Percentiles rank a stretch among this genome's conserved stretches.
phyloP scores from a whole-genome alignment of 2,113 vertebrate species.

The Nothocercus nigrocapillus region DNA sequence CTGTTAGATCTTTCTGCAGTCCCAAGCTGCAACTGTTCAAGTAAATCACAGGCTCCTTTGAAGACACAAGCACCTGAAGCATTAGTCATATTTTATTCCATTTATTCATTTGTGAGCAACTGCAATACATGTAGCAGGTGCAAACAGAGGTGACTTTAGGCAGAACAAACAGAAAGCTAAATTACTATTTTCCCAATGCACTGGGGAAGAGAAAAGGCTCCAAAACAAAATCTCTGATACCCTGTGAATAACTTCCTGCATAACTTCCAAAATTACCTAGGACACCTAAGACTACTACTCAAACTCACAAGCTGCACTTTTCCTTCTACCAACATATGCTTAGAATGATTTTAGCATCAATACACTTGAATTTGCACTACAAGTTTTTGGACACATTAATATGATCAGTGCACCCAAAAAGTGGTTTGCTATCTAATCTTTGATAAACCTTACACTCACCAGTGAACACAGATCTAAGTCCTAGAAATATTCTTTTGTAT shows the following conservation, averaged over 20 bases:
- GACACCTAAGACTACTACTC: slow-evolving; percentile 53
- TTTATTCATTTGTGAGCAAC: not conserved
- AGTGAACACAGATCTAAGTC: slow-evolving; percentile 18
- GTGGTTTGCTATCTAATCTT: not conserved
- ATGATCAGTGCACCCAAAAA: not conserved
- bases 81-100: not conserved
- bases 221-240: not conserved
- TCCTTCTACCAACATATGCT: slow-evolving; percentile 26
- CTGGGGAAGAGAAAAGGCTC: not conserved
- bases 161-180: not conserved
- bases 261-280: slow-evolving; percentile 2
- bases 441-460: slow-evolving; percentile 4
- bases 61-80: not conserved
- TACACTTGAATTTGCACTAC: slow-evolving; percentile 50
- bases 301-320: slow-evolving; percentile 39
- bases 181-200: not conserved
- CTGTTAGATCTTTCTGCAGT: not conserved
- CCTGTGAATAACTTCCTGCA: not conserved
- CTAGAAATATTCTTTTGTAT: not conserved
- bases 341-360: slow-evolving; percentile 50
- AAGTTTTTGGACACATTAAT: slow-evolving; percentile 57
- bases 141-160: not conserved
- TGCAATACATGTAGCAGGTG: not conserved
- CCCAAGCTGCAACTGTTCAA: not conserved
- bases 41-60: not conserved